Evolutionary conservation across 2,113 vertebrate genomes (phyloP), one percentile per base, ranked within the genome.

Genomic region (Peromyscus polionotus): DNA sequence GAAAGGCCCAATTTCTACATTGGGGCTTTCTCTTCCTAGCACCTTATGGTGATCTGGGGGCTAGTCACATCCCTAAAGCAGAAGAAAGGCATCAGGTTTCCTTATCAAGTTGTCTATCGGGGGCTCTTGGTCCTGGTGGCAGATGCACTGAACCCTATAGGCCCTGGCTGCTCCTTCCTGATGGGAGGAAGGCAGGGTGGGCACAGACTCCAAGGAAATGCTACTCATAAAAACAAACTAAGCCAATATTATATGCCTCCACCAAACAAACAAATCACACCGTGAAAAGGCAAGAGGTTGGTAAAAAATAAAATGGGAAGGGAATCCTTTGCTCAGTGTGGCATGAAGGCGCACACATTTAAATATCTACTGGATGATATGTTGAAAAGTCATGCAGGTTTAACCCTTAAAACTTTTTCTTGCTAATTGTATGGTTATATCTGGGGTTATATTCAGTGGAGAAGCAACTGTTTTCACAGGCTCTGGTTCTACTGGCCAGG

Each of bases 201-300:
- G 42, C 67, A 11, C 1, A 0, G 22, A 3, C n/a, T 98, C 93
- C 97, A 91, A 97, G 96, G 79, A 98, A 98, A 95, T 94, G 93
- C 94, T 96, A 67, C 97, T 97, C 89, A 67, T 95, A 96, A 96
- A 95, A 97, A 98, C 76, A 98, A 94, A 97, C 57, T 54, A 97
- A 98, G 97, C 39, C 93, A 94, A 98, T 57, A 94, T 59, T 73
- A 84, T 57, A 26, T 70, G 65, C 8, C 67, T 10, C 42, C 39
- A 61, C 1, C 4, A 94, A 91, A 51, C 26, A 33, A 39, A 16
- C 51, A 59, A 63, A 19, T 19, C 17, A 9, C 26, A 45, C 42
- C 73, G 83, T 94, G 3, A 97, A 88, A 59, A 45, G 42, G 92
- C 65, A 89, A 77, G 48, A 63, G 20, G 48, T 7, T 70, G 57